Evolutionary conservation across 2,113 vertebrate genomes (phyloP).

Genomic region (Actinemys pallida): DNA sequence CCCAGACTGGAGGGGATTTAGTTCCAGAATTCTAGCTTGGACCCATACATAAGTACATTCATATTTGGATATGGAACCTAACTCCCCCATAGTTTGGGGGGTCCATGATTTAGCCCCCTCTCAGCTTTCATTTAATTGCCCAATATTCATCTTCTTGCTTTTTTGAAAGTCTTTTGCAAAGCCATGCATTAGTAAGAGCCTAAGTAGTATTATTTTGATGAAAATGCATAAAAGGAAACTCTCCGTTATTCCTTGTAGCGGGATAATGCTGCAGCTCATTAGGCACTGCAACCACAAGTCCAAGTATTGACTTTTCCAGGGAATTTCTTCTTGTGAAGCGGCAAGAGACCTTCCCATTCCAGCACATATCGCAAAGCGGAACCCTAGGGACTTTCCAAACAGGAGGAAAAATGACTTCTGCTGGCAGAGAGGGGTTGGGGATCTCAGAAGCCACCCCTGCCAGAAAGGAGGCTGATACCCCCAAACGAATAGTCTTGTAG

Average conservation of each 20-base stretch:
- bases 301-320: neutral
- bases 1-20: neutral
- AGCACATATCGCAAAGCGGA: neutral
- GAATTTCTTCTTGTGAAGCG: neutral
- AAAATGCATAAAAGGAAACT: neutral
- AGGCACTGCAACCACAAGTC: neutral
- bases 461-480: neutral
- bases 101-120: neutral
- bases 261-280: neutral
- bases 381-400: neutral
- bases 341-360: neutral
- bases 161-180: neutral
- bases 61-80: neutral
- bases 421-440: neutral
- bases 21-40: neutral
- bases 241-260: neutral
- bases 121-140: neutral
- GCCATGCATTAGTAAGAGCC: neutral
- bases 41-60: neutral
- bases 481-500: neutral
- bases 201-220: neutral
- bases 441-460: neutral
- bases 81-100: neutral
- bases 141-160: neutral
- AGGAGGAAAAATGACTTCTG: neutral